phyloP scores from a whole-genome alignment of 2,113 vertebrate species.

The Hyla sarda region DNA sequence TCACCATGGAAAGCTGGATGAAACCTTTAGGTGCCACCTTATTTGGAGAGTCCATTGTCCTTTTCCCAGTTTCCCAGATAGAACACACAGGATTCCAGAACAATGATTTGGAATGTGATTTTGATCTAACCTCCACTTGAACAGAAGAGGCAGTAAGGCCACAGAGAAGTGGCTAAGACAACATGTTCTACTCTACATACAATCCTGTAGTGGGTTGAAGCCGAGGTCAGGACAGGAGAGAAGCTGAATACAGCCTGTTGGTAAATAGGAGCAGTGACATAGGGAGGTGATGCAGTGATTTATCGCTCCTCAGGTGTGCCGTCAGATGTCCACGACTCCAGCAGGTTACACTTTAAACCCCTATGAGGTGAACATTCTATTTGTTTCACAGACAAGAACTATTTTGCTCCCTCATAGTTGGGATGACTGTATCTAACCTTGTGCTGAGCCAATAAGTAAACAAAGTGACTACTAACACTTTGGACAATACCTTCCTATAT shows the following conservation, averaged over 20 bases:
- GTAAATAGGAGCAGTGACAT: conserved; percentile 62
- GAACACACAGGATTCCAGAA: not conserved
- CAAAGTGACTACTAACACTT: not conserved
- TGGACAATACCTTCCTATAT: not conserved
- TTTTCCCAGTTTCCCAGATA: not conserved
- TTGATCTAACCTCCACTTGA: conserved; percentile 19
- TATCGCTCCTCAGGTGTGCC: conserved; percentile 73
- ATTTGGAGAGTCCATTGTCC: not conserved
- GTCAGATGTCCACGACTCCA: conserved; percentile 64
- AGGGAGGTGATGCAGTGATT: conserved; percentile 71
- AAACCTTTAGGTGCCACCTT: not conserved
- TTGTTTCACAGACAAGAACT: not conserved
- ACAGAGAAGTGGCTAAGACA: conserved; percentile 20
- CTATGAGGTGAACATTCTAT: not conserved
- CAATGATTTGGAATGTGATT: conserved; percentile 9
- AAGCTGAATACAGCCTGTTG: conserved; percentile 64
- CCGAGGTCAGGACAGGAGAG: conserved; percentile 63
- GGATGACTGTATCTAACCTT: not conserved
- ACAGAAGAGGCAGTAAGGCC: not conserved
- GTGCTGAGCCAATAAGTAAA: not conserved
- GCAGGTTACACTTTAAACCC: conserved; percentile 69
- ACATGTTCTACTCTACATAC: conserved; percentile 60
- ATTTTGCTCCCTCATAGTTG: not conserved
- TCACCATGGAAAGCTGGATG: not conserved
- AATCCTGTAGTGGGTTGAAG: conserved; percentile 66